Conservation (phyloP, 1,140 invertebrate genomes). For the Drosophila auraria region DNA sequence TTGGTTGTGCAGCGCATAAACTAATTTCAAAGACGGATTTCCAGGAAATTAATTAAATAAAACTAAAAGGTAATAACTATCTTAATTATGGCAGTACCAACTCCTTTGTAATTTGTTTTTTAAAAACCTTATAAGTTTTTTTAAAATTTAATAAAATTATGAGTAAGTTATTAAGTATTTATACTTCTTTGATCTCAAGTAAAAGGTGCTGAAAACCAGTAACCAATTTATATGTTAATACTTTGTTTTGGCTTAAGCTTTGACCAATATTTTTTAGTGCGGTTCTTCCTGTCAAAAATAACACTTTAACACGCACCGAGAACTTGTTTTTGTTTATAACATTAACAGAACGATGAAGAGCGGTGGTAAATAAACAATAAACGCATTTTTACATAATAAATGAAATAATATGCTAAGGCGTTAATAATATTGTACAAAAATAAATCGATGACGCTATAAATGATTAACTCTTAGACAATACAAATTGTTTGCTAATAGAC, state of each 20-base stretch:
- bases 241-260: slow-evolving; percentile 12
- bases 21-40: too few species aligned
- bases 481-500: slow-evolving; percentile 81
- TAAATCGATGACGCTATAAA: slow-evolving; percentile 77
- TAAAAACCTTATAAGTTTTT: not conserved
- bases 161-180: not conserved
- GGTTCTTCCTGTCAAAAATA: not conserved
- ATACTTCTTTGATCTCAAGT: not conserved
- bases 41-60: too few species aligned
- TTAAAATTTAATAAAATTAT: not conserved
- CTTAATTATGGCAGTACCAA: too few species aligned
- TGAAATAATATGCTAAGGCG: slow-evolving; percentile 70
- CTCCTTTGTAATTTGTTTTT: too few species aligned
- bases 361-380: slow-evolving; percentile 36
- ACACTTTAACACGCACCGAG: slow-evolving; percentile 11
- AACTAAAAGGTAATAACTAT: too few species aligned
- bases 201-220: not conserved
- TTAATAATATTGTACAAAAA: slow-evolving; percentile 78
- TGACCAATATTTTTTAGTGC: slow-evolving; percentile 19
- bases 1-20: too few species aligned
- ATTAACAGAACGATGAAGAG: slow-evolving; percentile 3
- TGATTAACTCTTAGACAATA: slow-evolving; percentile 82
- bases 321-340: slow-evolving; percentile 26
- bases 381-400: slow-evolving; percentile 64
- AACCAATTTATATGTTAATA: slow-evolving; percentile 9